These are phyloP conservation scores for Lithophane leautieri DNA, from an alignment of 2,888 invertebrate species.

Conservation along the genomic window DNA sequence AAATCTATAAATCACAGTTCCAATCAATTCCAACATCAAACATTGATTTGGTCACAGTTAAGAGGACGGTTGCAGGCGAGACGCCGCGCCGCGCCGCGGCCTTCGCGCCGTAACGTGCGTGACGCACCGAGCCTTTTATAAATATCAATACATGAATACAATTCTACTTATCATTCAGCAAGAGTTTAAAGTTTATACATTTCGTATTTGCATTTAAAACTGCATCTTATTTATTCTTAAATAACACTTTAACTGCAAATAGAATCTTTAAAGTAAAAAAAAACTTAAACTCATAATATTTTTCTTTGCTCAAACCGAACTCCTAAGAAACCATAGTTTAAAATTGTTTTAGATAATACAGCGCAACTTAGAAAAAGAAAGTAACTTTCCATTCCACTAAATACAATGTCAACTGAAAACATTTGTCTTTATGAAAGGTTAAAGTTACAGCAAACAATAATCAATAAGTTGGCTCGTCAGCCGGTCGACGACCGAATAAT, in stretches of 20 bases:
- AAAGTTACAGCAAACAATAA: conserved; percentile 63
- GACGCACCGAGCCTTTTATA: conserved; percentile 64
- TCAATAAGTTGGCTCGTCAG: conserved; percentile 63
- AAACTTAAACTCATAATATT: not conserved
- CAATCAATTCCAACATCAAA: conserved; percentile 60
- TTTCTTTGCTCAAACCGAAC: not conserved
- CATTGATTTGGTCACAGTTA: conserved; percentile 60
- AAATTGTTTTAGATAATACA: conserved; percentile 27
- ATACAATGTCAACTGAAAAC: conserved; percentile 37
- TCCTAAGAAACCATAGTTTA: conserved; percentile 10
- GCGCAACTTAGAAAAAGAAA: conserved; percentile 25
- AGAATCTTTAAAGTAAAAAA: not conserved
- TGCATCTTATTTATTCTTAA: conserved; percentile 13
- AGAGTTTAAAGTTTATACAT: conserved; percentile 19
- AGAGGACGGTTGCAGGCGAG: conserved; percentile 33
- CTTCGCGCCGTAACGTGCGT: conserved; percentile 63
- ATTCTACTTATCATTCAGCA: conserved; percentile 65
- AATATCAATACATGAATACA: conserved; percentile 68
- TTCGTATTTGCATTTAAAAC: conserved; percentile 21
- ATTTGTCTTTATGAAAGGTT: conserved; percentile 61
- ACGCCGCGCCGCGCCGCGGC: conserved; percentile 30
- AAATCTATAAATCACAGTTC: conserved; percentile 55
- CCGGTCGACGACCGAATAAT: conserved; percentile 79
- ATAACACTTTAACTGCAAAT: conserved; percentile 10
- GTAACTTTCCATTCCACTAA: conserved; percentile 27